Base-by-base conservation (phyloP, 2,113 vertebrate species). In the Narcine bancroftii region DNA sequence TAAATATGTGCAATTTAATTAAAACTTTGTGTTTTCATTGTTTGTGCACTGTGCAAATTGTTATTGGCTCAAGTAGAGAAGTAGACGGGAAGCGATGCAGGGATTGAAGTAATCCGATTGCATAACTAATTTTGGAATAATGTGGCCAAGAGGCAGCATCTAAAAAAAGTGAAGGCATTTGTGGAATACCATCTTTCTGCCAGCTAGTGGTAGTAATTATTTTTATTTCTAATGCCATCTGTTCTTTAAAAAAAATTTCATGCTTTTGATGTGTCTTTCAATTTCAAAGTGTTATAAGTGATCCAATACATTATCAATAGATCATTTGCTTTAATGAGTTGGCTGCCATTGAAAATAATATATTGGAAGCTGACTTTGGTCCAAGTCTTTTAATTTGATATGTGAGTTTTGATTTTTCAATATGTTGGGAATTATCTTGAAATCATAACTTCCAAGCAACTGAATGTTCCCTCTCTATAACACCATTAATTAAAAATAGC, bases 191-290 rank as follows among this genome's bases (percentile, higher is more conserved):
- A 83, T 13, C 0, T 56, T 19, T 15, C 1, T n/a, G 33, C 13
- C 15, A 1, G 13, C 81, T n/a, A n/a, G 24, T 19, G 4, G 53
- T 29, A 33, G 21, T 21, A 7, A 83, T 47, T 19, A 94, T 94
- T 92, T 93, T 47, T 19, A 94, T 94, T 92, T 93, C 93, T 95
- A 95, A 95, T 73, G 92, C 89, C 72, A 45, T 94, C 91, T n/a
- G n/a, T n/a, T n/a, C n/a, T n/a, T n/a, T n/a, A n/a, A n/a, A n/a
- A n/a, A n/a, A n/a, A n/a, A n/a, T n/a, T n/a, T n/a, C n/a, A n/a
- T n/a, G n/a, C n/a, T n/a, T n/a, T n/a, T n/a, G n/a, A n/a, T n/a
- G n/a, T n/a, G n/a, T n/a, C n/a, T n/a, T n/a, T n/a, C n/a, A n/a
- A n/a, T n/a, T n/a, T n/a, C n/a, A n/a, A n/a, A n/a, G 21, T 66